These are phyloP conservation scores for Paracentrotus lividus DNA, from an alignment of 53 echinoderm and acorn worm genomes.

Conservation along the genomic window DNA sequence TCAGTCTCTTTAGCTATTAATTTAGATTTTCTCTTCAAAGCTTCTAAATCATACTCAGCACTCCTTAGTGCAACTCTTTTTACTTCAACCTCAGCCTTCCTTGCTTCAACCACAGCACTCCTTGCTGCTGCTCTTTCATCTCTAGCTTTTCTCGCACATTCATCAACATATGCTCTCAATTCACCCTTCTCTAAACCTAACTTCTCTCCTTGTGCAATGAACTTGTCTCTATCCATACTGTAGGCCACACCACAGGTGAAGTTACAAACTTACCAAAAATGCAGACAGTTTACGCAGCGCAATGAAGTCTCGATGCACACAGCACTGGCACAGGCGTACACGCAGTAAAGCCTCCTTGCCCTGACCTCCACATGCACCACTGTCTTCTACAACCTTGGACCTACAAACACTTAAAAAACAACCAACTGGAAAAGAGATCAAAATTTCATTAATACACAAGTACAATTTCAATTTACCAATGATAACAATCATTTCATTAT, in stretches of 20 bases:
- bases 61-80: no score
- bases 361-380: background rate
- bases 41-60: no score
- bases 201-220: slow-evolving; percentile 45
- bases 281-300: background rate
- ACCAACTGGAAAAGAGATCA: no score
- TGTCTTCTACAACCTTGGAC: background rate
- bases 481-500: no score
- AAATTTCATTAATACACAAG: no score
- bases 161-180: slow-evolving; percentile 57
- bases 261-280: background rate
- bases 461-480: no score
- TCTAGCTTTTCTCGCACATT: slow-evolving; percentile 46
- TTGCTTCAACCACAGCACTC: slow-evolving; percentile 4
- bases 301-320: background rate
- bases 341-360: background rate
- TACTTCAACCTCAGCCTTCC: background rate
- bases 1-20: no score
- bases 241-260: slow-evolving; percentile 6
- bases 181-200: slow-evolving; percentile 39
- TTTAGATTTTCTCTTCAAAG: no score
- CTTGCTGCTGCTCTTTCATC: background rate
- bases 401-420: no score
- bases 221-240: slow-evolving; percentile 58
- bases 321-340: background rate